A percentile compares a stretch with the other conserved stretches of the same genome.
Conservation (phyloP, 2,797 vertebrate genomes). For the Ibycter americanus region DNA sequence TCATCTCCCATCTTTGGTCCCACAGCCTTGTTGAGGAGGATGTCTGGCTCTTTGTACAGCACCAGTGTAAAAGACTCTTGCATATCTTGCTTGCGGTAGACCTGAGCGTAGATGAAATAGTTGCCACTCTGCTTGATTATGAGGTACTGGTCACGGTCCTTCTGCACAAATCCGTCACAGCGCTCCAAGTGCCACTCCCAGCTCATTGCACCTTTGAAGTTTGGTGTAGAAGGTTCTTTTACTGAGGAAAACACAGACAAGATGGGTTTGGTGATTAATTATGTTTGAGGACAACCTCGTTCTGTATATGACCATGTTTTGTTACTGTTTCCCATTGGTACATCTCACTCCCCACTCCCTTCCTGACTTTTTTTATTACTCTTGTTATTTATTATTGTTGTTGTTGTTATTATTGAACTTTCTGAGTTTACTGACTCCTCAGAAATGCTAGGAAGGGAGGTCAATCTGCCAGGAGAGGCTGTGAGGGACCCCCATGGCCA, state of each 20-base stretch:
- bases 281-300: neutral
- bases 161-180: slow-evolving; percentile 10
- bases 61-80: rapidly evolving
- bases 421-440: neutral
- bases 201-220: rapidly evolving
- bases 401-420: neutral
- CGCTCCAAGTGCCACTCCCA: slow-evolving; percentile 39
- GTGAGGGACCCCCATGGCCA: neutral
- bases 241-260: slow-evolving; percentile 8
- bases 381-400: neutral
- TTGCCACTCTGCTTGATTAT: slow-evolving; percentile 19
- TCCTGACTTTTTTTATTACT: neutral
- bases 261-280: neutral
- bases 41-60: neutral
- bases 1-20: rapidly evolving
- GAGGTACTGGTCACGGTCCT: neutral
- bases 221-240: rapidly evolving
- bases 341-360: neutral
- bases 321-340: neutral
- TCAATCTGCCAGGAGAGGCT: neutral
- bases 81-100: neutral
- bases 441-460: neutral
- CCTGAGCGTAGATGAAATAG: slow-evolving; percentile 59
- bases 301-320: neutral
- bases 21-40: neutral